Evolutionary conservation across 2,888 invertebrate genomes (phyloP).

Genomic region (Crossocerus cetratus): DNA sequence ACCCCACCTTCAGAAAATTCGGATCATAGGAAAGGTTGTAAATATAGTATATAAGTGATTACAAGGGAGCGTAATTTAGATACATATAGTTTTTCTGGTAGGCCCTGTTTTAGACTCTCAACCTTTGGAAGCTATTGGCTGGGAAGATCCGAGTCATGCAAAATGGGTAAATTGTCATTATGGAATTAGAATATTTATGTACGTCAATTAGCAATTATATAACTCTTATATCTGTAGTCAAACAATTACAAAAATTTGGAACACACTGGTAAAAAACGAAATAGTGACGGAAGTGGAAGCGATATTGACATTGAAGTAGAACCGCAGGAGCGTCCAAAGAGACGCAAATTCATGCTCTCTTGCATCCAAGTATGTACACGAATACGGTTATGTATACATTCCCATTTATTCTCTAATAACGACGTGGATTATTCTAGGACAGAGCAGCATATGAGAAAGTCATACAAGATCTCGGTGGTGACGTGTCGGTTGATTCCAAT

Average conservation of each 20-base stretch:
- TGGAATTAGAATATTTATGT: neutral
- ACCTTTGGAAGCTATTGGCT: conserved; percentile 82
- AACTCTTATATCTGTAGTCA: neutral
- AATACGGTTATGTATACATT: neutral
- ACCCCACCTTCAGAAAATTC: too few species aligned
- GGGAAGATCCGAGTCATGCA: conserved; percentile 80
- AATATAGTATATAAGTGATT: conserved; percentile 10
- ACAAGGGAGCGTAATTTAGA: too few species aligned
- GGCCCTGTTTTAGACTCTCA: conserved; percentile 76
- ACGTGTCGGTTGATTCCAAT: conserved; percentile 78
- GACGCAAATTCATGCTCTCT: conserved; percentile 71
- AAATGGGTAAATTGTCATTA: conserved; percentile 37
- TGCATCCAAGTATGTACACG: conserved; percentile 63
- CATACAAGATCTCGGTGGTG: conserved; percentile 82
- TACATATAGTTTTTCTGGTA: too few species aligned
- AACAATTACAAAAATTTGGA: neutral
- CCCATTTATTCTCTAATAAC: neutral
- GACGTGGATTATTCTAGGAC: conserved; percentile 72
- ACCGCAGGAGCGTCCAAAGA: conserved; percentile 36
- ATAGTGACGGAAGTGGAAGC: neutral
- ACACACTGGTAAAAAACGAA: neutral
- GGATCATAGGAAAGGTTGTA: conserved; percentile 32
- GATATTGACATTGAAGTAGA: conserved; percentile 19
- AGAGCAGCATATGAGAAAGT: conserved; percentile 79
- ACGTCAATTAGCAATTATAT: neutral